Conservation (phyloP, 2,113 vertebrate genomes). For the Callipepla squamata region DNA sequence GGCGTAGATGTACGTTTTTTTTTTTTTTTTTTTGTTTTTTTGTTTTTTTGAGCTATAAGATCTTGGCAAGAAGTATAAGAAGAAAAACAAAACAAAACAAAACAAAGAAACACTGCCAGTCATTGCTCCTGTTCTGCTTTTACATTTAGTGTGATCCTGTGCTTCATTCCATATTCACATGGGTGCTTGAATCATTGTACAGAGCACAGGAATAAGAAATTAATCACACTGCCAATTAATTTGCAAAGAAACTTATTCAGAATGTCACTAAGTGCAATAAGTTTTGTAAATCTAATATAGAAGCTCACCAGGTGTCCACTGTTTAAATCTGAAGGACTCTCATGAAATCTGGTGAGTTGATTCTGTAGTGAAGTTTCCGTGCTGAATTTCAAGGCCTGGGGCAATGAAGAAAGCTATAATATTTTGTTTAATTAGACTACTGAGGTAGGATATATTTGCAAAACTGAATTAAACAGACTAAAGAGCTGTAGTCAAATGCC, state of each 20-base stretch:
- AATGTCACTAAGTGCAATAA: background rate
- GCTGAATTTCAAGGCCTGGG: slow-evolving; percentile 33
- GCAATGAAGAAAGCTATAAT: background rate
- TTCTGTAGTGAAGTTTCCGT: background rate
- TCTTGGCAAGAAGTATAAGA: background rate
- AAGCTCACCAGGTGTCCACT: background rate
- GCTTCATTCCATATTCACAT: background rate
- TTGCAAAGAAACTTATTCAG: slow-evolving; percentile 9
- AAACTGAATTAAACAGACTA: background rate
- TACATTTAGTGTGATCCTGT: background rate
- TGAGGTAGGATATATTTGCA: background rate
- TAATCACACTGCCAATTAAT: slow-evolving; percentile 14
- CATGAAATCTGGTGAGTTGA: slow-evolving; percentile 14
- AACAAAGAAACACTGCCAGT: background rate
- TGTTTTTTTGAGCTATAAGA: background rate
- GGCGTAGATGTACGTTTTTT: background rate
- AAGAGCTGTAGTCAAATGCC: background rate
- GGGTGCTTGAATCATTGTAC: background rate
- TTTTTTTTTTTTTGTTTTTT: no score
- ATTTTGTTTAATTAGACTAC: background rate
- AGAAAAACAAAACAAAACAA: background rate
- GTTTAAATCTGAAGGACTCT: background rate
- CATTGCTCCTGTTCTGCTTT: background rate
- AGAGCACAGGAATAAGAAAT: background rate
- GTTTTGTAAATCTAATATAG: background rate